Evolutionary conservation across 2,797 vertebrate species (phyloP).

Genomic region (Rhynchotus rufescens): DNA sequence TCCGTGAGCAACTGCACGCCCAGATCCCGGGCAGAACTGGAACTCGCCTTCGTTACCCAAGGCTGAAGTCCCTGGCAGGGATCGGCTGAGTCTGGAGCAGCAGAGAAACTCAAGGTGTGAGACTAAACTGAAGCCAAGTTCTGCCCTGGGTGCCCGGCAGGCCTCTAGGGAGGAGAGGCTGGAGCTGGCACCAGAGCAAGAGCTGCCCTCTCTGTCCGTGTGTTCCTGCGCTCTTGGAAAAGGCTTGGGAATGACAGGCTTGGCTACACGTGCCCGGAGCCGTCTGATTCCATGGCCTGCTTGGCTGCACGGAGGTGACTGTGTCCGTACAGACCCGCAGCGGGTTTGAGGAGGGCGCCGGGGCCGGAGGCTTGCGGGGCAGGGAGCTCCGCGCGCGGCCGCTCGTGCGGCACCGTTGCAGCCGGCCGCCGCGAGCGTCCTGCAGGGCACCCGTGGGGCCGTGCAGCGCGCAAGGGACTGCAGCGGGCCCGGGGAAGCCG

Average conservation of each 20-base stretch:
- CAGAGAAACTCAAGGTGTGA: fast-evolving
- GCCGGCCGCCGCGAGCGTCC: neutral
- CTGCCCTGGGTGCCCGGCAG: neutral
- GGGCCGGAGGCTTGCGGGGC: too few relatives aligned
- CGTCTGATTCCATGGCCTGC: slow-evolving; percentile 52
- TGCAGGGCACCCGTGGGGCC: too few relatives aligned
- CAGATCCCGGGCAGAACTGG: fast-evolving
- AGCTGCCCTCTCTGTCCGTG: slow-evolving; percentile 8
- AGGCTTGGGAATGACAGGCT: slow-evolving; percentile 13
- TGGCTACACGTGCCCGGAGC: slow-evolving; percentile 49
- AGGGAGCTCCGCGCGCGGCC: neutral
- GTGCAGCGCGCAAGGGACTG: too few relatives aligned
- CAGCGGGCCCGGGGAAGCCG: fast-evolving
- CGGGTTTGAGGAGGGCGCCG: slow-evolving; percentile 27
- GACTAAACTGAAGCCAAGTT: neutral
- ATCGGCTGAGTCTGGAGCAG: fast-evolving
- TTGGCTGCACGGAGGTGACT: neutral
- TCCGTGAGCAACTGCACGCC: fast-evolving
- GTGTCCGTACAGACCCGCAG: slow-evolving; percentile 44
- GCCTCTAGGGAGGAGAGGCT: neutral
- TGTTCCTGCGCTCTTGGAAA: slow-evolving; percentile 20
- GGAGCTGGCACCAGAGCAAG: neutral
- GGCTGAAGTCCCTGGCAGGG: neutral
- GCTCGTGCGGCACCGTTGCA: fast-evolving
- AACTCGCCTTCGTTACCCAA: neutral